A percentile compares a stretch with the other conserved stretches of the same genome.
phyloP scores from a whole-genome alignment of 1,140 invertebrate genomes.

The Ruditapes philippinarum region DNA sequence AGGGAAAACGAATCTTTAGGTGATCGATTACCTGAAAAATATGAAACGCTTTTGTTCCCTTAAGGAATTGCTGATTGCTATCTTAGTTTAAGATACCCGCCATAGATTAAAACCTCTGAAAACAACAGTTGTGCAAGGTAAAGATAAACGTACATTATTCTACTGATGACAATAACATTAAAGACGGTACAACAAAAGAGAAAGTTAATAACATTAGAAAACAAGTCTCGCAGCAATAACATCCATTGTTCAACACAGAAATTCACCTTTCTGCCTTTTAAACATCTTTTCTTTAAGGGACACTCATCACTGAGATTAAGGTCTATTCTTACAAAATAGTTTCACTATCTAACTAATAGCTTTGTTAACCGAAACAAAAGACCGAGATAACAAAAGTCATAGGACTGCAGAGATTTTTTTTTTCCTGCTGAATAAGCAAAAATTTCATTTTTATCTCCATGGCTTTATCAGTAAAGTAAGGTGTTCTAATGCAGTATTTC shows the following conservation, averaged over 20 bases:
- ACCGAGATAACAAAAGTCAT: background rate
- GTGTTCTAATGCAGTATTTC: background rate
- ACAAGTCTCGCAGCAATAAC: background rate
- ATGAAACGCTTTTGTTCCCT: background rate
- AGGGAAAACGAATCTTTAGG: slow-evolving; percentile 11
- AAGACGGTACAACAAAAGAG: background rate
- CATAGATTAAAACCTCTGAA: slow-evolving; percentile 12
- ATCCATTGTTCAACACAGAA: background rate
- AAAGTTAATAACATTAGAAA: slow-evolving; percentile 9
- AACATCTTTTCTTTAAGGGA: background rate
- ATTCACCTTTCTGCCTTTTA: background rate
- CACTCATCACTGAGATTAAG: background rate
- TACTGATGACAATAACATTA: background rate
- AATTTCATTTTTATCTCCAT: background rate
- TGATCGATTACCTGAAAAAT: background rate
- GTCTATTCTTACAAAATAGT: background rate
- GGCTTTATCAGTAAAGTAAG: background rate
- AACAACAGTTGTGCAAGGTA: slow-evolving; percentile 7
- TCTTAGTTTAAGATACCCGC: slow-evolving; percentile 27
- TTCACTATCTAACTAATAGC: background rate
- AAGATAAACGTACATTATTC: slow-evolving; percentile 2
- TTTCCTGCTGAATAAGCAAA: slow-evolving; percentile 27
- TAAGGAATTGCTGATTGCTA: background rate
- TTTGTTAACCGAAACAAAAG: slow-evolving; percentile 19
- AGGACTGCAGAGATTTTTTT: background rate